Evolutionary conservation across 2,888 invertebrate species (phyloP), one percentile per base, ranked within the genome.

Genomic region (Campoplex nolae): DNA sequence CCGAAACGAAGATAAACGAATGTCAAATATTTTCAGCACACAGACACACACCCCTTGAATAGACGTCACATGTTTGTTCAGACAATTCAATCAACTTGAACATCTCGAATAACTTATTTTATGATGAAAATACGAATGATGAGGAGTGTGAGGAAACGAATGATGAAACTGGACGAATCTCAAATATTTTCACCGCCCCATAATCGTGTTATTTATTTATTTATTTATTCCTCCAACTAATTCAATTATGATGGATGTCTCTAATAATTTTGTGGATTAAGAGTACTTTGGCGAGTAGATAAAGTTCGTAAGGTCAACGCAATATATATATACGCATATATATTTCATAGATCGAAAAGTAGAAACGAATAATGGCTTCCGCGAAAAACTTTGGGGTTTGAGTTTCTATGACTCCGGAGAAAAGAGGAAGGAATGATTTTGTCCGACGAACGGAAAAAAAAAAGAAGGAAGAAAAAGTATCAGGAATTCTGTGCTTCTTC

Each of bases 401-500:
- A 68, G 74, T 56, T 51, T 32, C 28, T n/a, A 18, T 71, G 70
- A 45, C 45, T 70, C 28, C 6, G 6, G 70, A 23, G 9, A 18
- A 51, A 35, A 18, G 32, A 16, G 11, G 28, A 48, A 7, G 42
- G 48, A 16, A 51, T 62, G 32, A 62, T 32, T 62, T 16, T 32
- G 62, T 32, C 32, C 32, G 32, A 32, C 16, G 6, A 32, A 6
- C 28, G 62, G 16, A 62, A 3, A 16, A 7, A 62, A 62, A 32
- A 62, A n/a, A 16, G 16, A 16, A 4, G 18, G 35, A 48, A n/a
- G 51, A 23, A 51, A 51, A 51, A 51, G 45, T 70, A 42, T 71
- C 76, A 51, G 65, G 73, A 77, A 71, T 78, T 73, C 42, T n/a
- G 48, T 62, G 73, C 71, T 65, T 73, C 32, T 42, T 62, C 6